phyloP scores from a whole-genome alignment of 2,113 vertebrate species.

The Oryctolagus cuniculus region mOryCun1.1 NC_091451.1:36342501-36343000 shows the following conservation, averaged over 20 bases:
- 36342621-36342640: neutral
- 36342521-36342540: neutral
- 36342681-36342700: neutral
- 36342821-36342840: too few species aligned
- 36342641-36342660: neutral
- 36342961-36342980: neutral
- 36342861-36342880: neutral
- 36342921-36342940: neutral
- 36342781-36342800: too few species aligned
- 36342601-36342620: too few species aligned
- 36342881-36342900: neutral
- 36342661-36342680: neutral
- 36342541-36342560: accelerated
- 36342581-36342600: neutral
- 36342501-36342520: neutral
- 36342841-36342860: neutral
- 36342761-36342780: too few species aligned
- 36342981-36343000: neutral
- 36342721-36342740: neutral
- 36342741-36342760: neutral
- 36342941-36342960: neutral
- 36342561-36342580: accelerated
- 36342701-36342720: neutral
- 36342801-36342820: neutral
- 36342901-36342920: neutral